Evolutionary conservation across 2,113 vertebrate species (phyloP), one percentile per base, ranked within the genome.

Genomic region (Brachionichthys hirsutus): DNA sequence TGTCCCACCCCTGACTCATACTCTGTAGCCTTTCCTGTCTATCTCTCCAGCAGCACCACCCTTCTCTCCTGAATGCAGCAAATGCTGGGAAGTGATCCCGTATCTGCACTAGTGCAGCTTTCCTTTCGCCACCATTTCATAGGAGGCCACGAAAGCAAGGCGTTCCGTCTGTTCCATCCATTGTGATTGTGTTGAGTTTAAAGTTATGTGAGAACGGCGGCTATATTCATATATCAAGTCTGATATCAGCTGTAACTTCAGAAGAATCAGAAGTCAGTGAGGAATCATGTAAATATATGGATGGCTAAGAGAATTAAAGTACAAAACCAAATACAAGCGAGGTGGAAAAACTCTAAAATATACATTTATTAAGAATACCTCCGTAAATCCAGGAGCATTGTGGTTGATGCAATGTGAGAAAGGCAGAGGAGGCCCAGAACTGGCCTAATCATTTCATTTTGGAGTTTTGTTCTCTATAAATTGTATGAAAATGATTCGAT

Each of bases 71-170:
- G 9, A 85, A 70, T 78, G 76, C 70, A 78, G 69, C 77, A 74
- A 77, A 87, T 89, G 87, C 76, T 82, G 70, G 67, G 74, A 85
- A 86, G 65, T 62, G 48, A 36, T 75, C 76, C 78, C 67, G 77
- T 20, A n/a, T 30, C 38, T 57, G 71, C 72, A 75, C 47, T 6
- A 70, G 67, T 78, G 63, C 70, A 36, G 13, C 71, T 84, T 78
- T 78, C 54, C 66, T 72, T 51, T 69, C 16, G 73, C 45, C 16
- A 24, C 22, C 66, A 48, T 17, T 13, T 48, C 40, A 62, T 19
- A 13, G 34, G n/a, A 34, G 57, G 47, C 36, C 42, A 80, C 47
- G 17, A 50, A n/a, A 54, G 54, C 50, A 9, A 74, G 50, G 15
- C 3, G 14, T 35, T 50, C 49, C 40, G 30, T 55, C 40, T 60